Evolutionary conservation across 1,140 invertebrate genomes (phyloP).

Genomic region (Potamilus streckersoni): DNA sequence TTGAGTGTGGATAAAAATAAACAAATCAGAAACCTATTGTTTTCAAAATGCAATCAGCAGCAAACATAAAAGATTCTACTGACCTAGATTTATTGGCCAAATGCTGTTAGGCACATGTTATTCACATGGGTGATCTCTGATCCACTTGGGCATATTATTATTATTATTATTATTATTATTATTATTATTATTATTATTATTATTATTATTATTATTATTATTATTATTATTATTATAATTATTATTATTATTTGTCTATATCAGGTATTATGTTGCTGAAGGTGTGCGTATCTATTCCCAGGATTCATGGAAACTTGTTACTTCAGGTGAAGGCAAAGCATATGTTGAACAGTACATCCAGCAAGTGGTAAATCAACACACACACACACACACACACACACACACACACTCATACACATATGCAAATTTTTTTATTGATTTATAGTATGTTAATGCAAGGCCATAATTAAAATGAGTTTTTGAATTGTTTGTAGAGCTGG

Average conservation of each 20-base stretch:
- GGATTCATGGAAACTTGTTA: conserved; percentile 72
- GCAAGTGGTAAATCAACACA: conserved; percentile 61
- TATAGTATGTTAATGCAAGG: no score
- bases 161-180: not conserved
- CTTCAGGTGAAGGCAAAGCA: conserved; percentile 67
- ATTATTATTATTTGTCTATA: conserved; percentile 17
- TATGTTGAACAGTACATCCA: conserved; percentile 72
- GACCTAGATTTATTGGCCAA: not conserved
- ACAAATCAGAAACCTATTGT: not conserved
- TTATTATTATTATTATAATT: conserved; percentile 4
- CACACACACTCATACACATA: no score
- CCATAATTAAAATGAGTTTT: no score
- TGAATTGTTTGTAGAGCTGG: no score
- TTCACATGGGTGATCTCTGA: not conserved
- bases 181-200: not conserved
- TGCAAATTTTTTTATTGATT: no score
- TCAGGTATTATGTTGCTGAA: conserved; percentile 74
- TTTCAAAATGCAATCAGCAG: not conserved
- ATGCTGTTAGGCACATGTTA: not conserved
- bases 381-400: no score
- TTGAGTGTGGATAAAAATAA: no score
- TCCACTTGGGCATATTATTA: no score
- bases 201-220: no score
- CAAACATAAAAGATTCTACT: no score
- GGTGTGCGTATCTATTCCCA: conserved; percentile 74